Evolutionary conservation across 2,888 invertebrate species (phyloP).

Genomic region (Bombylius discolor): DNA sequence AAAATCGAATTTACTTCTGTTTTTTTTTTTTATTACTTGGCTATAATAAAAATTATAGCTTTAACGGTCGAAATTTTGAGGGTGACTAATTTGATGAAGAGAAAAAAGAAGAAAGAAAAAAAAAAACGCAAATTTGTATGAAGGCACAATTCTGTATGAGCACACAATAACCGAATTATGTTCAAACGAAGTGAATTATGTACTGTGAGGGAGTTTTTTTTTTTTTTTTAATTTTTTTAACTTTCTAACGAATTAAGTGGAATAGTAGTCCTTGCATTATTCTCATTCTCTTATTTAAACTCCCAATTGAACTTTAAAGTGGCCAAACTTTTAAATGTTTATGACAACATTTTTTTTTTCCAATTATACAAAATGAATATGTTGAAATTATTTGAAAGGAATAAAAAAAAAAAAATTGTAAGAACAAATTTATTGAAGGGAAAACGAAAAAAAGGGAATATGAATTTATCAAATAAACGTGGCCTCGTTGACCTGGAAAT

Average conservation of each 20-base stretch:
- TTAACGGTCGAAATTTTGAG: not conserved
- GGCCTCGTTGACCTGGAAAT: no score
- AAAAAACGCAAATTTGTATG: slow-evolving; percentile 1
- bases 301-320: not conserved
- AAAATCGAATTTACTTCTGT: slow-evolving; percentile 11
- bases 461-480: no score
- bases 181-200: slow-evolving; percentile 1
- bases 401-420: no score
- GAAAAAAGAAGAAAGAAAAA: not conserved
- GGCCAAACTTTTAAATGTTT: not conserved
- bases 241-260: no score
- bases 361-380: no score
- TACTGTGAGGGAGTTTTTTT: not conserved
- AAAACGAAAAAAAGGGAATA: no score
- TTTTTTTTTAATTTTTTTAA: no score
- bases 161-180: slow-evolving; percentile 11
- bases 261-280: no score
- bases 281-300: no score
- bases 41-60: slow-evolving; percentile 11
- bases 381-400: no score
- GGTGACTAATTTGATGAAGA: not conserved
- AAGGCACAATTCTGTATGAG: not conserved
- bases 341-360: not conserved
- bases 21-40: not conserved
- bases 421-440: no score